Percentiles rank a stretch among this genome's conserved stretches.
Conservation (phyloP, 1,140 invertebrate genomes). For the Calliphora vicina region DNA sequence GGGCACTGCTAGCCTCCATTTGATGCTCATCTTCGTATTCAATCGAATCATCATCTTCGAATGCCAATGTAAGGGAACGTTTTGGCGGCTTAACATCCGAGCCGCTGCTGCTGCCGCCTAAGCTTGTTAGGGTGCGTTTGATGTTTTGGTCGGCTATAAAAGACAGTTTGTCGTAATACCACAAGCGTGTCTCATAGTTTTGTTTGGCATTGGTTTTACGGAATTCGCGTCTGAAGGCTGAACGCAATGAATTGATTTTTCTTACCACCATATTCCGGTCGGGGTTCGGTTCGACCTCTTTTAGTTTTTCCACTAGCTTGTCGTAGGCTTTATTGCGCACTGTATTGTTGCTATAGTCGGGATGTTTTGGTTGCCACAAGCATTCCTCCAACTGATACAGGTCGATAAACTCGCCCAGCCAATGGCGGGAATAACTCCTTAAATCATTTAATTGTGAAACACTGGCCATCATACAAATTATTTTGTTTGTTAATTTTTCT, state of each 20-base stretch:
- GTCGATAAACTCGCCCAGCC: constrained; percentile 61
- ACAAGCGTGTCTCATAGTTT: constrained; percentile 58
- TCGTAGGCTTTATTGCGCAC: constrained; percentile 56
- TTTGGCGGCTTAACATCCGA: constrained; percentile 44
- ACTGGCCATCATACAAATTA: constrained; percentile 39
- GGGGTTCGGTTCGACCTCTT: constrained; percentile 60
- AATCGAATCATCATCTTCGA: constrained; percentile 56
- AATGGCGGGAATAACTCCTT: constrained; percentile 58
- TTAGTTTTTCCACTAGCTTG: constrained; percentile 57
- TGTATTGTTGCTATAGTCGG: constrained; percentile 60
- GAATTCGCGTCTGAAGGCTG: constrained; percentile 57
- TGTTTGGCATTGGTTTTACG: constrained; percentile 52
- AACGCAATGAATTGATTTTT: constrained; percentile 58
- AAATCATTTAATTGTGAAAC: constrained; percentile 50
- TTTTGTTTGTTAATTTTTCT: constrained; percentile 21
- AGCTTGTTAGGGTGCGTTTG: constrained; percentile 43
- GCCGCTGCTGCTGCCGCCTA: not conserved
- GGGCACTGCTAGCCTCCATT: constrained; percentile 27
- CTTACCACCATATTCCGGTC: constrained; percentile 60
- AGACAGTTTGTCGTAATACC: constrained; percentile 60
- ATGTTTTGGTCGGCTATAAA: constrained; percentile 60
- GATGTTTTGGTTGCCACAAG: constrained; percentile 61
- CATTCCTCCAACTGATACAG: constrained; percentile 61
- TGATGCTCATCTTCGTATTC: constrained; percentile 56
- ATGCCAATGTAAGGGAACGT: constrained; percentile 48